Conservation (phyloP, 2,113 vertebrate species). For the Bothrops jararaca region DNA sequence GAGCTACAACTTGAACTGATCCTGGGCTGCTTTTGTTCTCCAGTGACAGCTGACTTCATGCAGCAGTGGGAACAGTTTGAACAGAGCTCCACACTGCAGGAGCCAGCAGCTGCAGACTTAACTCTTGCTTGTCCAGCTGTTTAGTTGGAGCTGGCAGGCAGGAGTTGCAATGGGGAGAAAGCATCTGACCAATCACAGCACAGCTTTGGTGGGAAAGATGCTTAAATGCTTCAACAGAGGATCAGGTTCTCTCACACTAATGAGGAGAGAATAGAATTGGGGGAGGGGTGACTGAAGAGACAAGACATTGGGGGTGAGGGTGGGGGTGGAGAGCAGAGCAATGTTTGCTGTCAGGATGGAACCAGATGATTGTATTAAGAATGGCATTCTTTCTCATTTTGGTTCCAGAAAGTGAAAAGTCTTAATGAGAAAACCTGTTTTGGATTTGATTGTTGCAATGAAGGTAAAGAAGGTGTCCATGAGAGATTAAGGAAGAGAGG, state of each 20-base stretch:
- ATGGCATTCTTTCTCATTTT: neutral
- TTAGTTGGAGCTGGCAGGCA: rapidly evolving
- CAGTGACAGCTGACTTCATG: slow-evolving; percentile 77
- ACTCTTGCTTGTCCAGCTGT: slow-evolving; percentile 55
- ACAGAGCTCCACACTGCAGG: slow-evolving; percentile 60
- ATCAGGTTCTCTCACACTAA: neutral
- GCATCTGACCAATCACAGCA: neutral
- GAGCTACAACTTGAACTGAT: slow-evolving; percentile 68
- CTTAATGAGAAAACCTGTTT: rapidly evolving
- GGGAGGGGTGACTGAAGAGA: neutral
- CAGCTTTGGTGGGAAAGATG: neutral
- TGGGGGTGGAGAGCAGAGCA: neutral
- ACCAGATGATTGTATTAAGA: neutral
- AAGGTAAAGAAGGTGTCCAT: neutral
- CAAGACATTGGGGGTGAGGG: neutral
- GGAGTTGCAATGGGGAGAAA: rapidly evolving
- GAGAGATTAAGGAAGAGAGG: neutral
- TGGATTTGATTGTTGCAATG: rapidly evolving
- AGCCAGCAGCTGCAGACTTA: slow-evolving; percentile 71
- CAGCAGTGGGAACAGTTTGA: slow-evolving; percentile 74
- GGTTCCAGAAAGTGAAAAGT: neutral
- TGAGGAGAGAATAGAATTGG: neutral
- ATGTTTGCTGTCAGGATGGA: neutral
- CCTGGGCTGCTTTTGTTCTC: slow-evolving; percentile 72
- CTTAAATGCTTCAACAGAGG: neutral